Percentiles rank a stretch among this genome's conserved stretches.
Evolutionary conservation across 2,113 vertebrate species (phyloP).

Genomic region (Chrysemys picta): DNA sequence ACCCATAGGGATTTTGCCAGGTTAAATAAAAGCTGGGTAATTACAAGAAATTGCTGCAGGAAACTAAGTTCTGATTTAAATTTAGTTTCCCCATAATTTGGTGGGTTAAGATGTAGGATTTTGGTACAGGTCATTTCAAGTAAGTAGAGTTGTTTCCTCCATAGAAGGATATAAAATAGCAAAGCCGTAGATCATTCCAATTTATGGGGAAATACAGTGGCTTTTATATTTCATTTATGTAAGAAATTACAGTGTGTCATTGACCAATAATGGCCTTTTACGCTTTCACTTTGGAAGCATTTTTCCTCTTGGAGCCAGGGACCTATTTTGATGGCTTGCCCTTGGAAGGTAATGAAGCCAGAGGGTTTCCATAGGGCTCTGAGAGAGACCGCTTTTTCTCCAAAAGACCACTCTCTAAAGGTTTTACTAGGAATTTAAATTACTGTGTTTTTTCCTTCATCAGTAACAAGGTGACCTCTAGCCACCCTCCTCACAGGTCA

Average conservation of each 20-base stretch:
- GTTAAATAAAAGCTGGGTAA: neutral
- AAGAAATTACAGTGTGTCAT: neutral
- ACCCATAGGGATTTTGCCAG: neutral
- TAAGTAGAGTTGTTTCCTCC: neutral
- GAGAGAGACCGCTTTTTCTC: neutral
- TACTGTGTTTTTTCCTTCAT: neutral
- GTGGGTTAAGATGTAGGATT: neutral
- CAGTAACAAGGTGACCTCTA: neutral
- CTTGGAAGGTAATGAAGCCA: neutral
- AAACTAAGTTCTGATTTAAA: neutral
- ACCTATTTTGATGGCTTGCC: neutral
- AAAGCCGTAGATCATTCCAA: too few relatives aligned
- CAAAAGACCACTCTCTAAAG: neutral
- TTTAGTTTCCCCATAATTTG: neutral
- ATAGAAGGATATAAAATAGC: neutral
- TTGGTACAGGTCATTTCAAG: neutral
- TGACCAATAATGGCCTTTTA: neutral
- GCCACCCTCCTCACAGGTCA: neutral
- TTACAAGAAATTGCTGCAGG: neutral
- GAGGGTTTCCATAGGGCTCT: neutral
- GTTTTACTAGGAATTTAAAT: neutral
- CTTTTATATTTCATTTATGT: neutral
- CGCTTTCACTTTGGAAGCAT: neutral
- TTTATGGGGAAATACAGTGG: neutral
- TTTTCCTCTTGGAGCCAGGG: neutral